phyloP scores from a whole-genome alignment of 2,113 vertebrate genomes.

The Eublepharis macularius region DNA sequence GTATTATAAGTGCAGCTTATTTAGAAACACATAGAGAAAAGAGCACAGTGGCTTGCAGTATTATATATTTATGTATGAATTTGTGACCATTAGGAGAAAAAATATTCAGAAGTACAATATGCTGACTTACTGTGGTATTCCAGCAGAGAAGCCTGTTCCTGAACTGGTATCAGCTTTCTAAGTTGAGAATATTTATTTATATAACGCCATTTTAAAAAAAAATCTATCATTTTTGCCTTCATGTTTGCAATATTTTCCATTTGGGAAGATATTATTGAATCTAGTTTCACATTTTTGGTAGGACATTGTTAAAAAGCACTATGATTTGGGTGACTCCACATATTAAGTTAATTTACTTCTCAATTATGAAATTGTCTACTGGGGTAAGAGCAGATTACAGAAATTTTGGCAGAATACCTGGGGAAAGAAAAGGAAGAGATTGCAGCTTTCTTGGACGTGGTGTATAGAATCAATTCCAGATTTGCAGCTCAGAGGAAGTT shows the following conservation, averaged over 20 bases:
- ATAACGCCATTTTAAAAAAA: constrained; percentile 30
- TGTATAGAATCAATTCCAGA: too few relatives aligned
- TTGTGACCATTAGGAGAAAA: constrained; percentile 9
- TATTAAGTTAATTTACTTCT: not conserved
- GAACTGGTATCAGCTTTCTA: constrained; percentile 37
- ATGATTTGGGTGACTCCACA: not conserved
- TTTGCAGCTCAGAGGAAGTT: too few relatives aligned
- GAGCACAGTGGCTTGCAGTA: not conserved
- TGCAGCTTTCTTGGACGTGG: too few relatives aligned
- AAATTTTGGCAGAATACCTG: too few relatives aligned
- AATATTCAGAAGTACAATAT: constrained; percentile 24
- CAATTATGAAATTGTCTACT: not conserved
- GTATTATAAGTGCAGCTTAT: not conserved
- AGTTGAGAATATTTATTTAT: constrained; percentile 29
- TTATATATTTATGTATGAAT: constrained; percentile 17
- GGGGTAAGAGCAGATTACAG: too few relatives aligned
- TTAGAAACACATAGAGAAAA: not conserved
- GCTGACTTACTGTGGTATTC: not conserved
- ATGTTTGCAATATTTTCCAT: not conserved
- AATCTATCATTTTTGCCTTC: constrained; percentile 34
- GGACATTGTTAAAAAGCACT: fast-evolving
- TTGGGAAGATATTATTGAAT: not conserved
- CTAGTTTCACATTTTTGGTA: fast-evolving
- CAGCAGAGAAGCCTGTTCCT: constrained; percentile 16
- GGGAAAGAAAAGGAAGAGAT: too few relatives aligned